A percentile compares a stretch with the other conserved stretches of the same genome.
Conservation (phyloP, 2,888 invertebrate species). For the Schizotus pectinicornis region DNA sequence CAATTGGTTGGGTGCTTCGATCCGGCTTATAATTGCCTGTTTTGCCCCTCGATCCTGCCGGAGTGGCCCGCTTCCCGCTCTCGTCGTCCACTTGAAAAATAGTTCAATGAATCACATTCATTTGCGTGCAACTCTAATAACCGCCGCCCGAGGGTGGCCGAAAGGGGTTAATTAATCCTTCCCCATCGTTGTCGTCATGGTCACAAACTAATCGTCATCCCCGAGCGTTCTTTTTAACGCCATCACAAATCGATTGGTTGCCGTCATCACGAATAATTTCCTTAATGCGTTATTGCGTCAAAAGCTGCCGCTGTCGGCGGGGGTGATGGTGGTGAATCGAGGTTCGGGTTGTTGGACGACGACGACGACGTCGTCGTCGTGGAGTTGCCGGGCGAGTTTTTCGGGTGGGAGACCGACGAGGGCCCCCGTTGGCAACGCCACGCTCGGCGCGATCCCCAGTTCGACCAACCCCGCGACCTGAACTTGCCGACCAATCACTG, state of each 20-base stretch:
- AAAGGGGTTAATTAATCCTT: constrained; percentile 58
- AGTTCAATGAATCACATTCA: constrained; percentile 53
- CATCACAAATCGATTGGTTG: constrained; percentile 21
- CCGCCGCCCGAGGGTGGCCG: constrained; percentile 32
- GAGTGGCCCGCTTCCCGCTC: too few relatives aligned
- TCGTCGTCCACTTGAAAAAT: constrained; percentile 26
- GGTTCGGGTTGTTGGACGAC: too few relatives aligned
- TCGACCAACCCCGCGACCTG: constrained; percentile 53
- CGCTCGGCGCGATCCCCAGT: constrained; percentile 26
- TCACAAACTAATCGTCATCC: constrained; percentile 28
- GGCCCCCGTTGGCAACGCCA: constrained; percentile 26
- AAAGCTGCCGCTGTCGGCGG: too few relatives aligned
- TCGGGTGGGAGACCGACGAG: constrained; percentile 24
- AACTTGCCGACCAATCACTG: constrained; percentile 59
- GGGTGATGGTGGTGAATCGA: too few relatives aligned
- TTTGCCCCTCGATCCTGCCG: too few relatives aligned
- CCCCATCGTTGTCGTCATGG: constrained; percentile 34
- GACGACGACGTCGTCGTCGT: too few relatives aligned
- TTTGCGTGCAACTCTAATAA: constrained; percentile 48
- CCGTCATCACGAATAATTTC: constrained; percentile 24
- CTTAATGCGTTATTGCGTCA: constrained; percentile 25
- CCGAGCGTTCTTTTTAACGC: constrained; percentile 7
- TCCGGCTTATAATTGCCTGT: too few relatives aligned
- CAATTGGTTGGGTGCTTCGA: too few relatives aligned
- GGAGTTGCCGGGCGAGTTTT: too few relatives aligned